phyloP scores from a whole-genome alignment of 2,113 vertebrate species.

The Narcine bancroftii region DNA sequence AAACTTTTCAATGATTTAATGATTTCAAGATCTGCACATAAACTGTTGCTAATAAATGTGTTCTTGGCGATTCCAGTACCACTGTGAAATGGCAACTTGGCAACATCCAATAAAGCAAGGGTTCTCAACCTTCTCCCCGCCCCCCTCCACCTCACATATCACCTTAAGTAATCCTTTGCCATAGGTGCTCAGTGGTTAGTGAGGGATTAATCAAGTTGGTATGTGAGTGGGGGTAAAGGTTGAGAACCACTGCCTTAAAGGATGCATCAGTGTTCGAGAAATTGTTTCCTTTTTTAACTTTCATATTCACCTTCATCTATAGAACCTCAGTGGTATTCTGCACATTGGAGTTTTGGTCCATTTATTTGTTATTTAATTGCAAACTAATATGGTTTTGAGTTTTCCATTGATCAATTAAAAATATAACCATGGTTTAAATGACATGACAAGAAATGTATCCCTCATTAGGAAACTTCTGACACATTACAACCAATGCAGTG shows the following conservation, averaged over 20 bases:
- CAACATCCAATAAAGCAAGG: too few relatives aligned
- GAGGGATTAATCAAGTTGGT: too few relatives aligned
- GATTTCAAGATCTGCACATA: neutral
- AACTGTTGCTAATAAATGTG: neutral
- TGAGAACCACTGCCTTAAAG: neutral
- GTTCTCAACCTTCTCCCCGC: too few relatives aligned
- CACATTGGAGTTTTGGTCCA: neutral
- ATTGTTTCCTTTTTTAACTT: neutral
- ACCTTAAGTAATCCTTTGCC: too few relatives aligned
- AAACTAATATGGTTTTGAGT: neutral
- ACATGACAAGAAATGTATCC: neutral
- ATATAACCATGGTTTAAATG: neutral
- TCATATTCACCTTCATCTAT: neutral
- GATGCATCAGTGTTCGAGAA: neutral
- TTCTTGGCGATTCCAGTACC: too few relatives aligned
- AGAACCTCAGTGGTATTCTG: neutral
- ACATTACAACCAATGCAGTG: neutral
- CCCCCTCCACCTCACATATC: too few relatives aligned
- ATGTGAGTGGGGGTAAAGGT: too few relatives aligned
- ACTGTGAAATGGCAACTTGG: too few relatives aligned
- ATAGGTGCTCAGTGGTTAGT: too few relatives aligned
- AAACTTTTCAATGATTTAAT: neutral
- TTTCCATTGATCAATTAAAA: neutral
- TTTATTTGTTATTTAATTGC: neutral
- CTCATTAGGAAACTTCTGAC: neutral